Percentiles rank a stretch among this genome's conserved stretches.
phyloP scores from a whole-genome alignment of 1,140 invertebrate species.

The Drosophila miranda region DNA sequence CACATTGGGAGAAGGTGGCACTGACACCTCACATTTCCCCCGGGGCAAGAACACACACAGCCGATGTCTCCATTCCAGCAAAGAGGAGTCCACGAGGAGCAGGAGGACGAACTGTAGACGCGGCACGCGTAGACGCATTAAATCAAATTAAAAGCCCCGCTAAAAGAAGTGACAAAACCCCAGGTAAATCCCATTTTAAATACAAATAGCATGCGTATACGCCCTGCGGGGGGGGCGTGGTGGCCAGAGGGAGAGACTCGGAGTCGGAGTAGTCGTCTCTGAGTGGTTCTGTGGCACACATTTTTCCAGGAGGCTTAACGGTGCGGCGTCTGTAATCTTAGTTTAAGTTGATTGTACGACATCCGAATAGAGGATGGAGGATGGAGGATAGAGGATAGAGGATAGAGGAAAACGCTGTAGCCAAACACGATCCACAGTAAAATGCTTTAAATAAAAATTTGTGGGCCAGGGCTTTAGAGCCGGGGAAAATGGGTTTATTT shows the following conservation, averaged over 20 bases:
- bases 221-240: conserved; percentile 23
- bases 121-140: conserved; percentile 76
- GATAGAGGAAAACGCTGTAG: conserved; percentile 1
- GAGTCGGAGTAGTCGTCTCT: conserved; percentile 23
- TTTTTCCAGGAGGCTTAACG: conserved; percentile 71
- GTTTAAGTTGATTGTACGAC: conserved; percentile 79
- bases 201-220: conserved; percentile 68
- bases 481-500: conserved; percentile 33
- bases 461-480: conserved; percentile 32
- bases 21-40: conserved; percentile 40
- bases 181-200: conserved; percentile 79
- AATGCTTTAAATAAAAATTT: conserved; percentile 64
- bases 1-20: conserved; percentile 31
- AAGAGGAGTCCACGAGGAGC: conserved; percentile 6
- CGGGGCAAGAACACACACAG: conserved; percentile 13
- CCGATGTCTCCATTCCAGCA: conserved; percentile 8
- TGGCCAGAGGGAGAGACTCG: not conserved
- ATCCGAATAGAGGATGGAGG: conserved; percentile 23
- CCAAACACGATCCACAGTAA: conserved; percentile 40
- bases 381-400: conserved; percentile 13
- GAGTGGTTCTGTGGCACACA: conserved; percentile 64
- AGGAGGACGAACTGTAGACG: conserved; percentile 24
- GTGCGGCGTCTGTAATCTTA: conserved; percentile 70
- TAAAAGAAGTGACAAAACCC: conserved; percentile 78
- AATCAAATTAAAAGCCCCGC: conserved; percentile 78